Evolutionary conservation across 2,113 vertebrate genomes (phyloP).

Genomic region (Callocephalon fimbriatum): DNA sequence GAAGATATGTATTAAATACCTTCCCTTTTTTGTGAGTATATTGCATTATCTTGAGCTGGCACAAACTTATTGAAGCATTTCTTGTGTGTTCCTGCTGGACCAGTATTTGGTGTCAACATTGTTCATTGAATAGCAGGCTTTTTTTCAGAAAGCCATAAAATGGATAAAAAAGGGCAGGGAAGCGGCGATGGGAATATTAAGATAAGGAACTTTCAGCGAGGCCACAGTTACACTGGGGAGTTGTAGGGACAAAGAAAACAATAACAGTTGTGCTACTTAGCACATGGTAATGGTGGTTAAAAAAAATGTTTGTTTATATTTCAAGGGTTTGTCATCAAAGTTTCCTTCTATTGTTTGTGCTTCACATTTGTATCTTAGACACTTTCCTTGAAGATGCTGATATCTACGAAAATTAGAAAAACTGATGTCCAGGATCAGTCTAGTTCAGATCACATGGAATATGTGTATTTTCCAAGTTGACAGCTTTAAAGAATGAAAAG

Average conservation of each 20-base stretch:
- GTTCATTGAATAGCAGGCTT: neutral
- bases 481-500: neutral
- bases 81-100: neutral
- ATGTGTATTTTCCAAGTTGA: neutral
- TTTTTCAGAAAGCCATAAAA: slow-evolving; percentile 47
- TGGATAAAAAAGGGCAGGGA: neutral
- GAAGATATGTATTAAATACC: neutral
- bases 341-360: slow-evolving; percentile 39
- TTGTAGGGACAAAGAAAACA: neutral
- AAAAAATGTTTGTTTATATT: slow-evolving; percentile 6
- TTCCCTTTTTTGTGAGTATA: neutral
- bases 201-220: neutral
- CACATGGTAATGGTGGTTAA: neutral
- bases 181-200: neutral
- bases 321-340: neutral
- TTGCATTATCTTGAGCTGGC: neutral
- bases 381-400: neutral
- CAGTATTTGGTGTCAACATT: neutral
- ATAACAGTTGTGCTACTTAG: neutral
- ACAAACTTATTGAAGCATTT: neutral
- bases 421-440: neutral
- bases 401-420: neutral
- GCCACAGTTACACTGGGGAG: neutral
- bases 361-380: neutral
- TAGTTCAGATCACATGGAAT: neutral